Conservation (phyloP, 1,140 invertebrate genomes). For the Panagrolaimus sp. region DNA sequence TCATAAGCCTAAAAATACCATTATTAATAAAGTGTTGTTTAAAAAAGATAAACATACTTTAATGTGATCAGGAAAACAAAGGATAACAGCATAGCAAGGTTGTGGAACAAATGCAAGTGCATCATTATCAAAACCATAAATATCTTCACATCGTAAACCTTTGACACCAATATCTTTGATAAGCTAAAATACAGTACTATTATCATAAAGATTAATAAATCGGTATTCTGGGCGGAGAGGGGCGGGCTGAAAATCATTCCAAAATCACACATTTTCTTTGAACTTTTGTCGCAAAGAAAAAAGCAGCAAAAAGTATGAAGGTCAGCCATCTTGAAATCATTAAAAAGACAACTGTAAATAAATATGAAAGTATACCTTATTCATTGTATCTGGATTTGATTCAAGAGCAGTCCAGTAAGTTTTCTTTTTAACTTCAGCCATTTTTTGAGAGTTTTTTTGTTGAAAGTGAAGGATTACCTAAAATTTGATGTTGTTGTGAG, state of each 20-base stretch:
- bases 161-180: slow-evolving; percentile 36
- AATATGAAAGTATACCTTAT: slow-evolving; percentile 25
- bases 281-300: too few species aligned
- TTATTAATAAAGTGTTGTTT: neutral
- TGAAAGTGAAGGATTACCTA: slow-evolving; percentile 6
- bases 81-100: slow-evolving; percentile 39
- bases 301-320: too few species aligned
- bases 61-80: slow-evolving; percentile 43
- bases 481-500: neutral
- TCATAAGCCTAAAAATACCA: slow-evolving; percentile 22
- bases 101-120: slow-evolving; percentile 33
- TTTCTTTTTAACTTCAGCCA: neutral
- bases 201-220: too few species aligned
- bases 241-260: too few species aligned
- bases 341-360: too few species aligned
- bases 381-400: slow-evolving; percentile 46
- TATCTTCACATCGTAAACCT: slow-evolving; percentile 35
- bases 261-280: too few species aligned
- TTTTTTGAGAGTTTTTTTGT: neutral
- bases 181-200: slow-evolving; percentile 45
- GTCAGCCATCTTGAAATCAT: too few species aligned
- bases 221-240: too few species aligned
- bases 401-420: slow-evolving; percentile 36
- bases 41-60: slow-evolving; percentile 24
- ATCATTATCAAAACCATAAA: slow-evolving; percentile 44